Evolutionary conservation across 1,140 invertebrate species (phyloP), one percentile per base, ranked within the genome.

Genomic region (Oryzaephilus surinamensis): DNA sequence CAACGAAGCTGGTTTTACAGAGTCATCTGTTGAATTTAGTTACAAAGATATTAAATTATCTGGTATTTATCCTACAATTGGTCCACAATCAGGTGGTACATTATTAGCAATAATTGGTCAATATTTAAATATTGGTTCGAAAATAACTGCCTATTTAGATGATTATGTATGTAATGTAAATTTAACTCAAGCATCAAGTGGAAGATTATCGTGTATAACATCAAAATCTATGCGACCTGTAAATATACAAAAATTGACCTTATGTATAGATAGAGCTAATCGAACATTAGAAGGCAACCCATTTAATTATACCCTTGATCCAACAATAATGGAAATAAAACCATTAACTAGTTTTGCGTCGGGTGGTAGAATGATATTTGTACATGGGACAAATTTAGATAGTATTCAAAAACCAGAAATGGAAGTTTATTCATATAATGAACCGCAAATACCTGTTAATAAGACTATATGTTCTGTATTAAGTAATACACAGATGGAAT

Each of bases 11-110:
- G 89, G 89, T 0, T 83, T 77, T 43, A 93, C 89, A 1, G 79
- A 88, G 52, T 92, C 89, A 7, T 78, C 81, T 18, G 88, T 93
- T 1, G 74, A 84, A 37, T 95, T 90, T 54, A 88, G 82, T 59
- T 94, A 92, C 52, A 90, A 90, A 61, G 80, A 90, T 61, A 79
- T 93, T 32, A 72, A 76, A 54, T 61, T 97, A 27, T 76, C 73
- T 29, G 79, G 81, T 4, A 70, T 97, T 32, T 79, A 79, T 61
- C 95, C 96, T 1, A 67, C 73, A 0, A 70, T 88, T 28, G 96
- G 95, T 0, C 95, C 95, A 3, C 77, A 85, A 50, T 91, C 90
- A 46, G 96, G 95, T 14, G 95, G 95, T 1, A 97, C 94, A 0
- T 78, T 84, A 49, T 63, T 99, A 29, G 87, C 86, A 2, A 84